Base-by-base conservation (phyloP, 35 echinoderm and acorn worm genomes). In the Anneissia japonica region DNA sequence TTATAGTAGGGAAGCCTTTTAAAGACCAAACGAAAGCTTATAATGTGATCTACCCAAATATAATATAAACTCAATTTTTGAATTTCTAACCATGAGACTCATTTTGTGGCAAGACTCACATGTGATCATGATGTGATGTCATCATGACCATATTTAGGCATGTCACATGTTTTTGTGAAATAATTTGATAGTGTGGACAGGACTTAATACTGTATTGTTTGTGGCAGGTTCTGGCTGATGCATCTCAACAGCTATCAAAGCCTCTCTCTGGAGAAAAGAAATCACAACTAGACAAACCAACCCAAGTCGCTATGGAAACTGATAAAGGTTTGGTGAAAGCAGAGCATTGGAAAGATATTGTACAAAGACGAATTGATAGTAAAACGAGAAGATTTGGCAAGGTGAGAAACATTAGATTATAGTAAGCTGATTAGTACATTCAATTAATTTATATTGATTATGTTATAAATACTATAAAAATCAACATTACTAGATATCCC, bases 321-420 rank as follows among this genome's bases (percentile, higher is more conserved):
- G 41, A 75, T 31, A 85, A 93, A 35, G 37, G 79, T 26, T 34
- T 78, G 17, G 51, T 35, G 35, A 86, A 82, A 23, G 75, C 79
- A 56, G 91, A 91, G 73, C 84, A 93, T 46, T 97, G 95, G 95
- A 88, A 85, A 77, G 91, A 93, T 11, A 91, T 97, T 80, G 95
- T 97, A 12, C 88, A 97, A 82, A 91, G 83, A 82, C 84, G 95
- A 79, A 91, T 97, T 43, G 91, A 97, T 23, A 97, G 91, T 76
- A 93, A 97, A 36, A 97, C 91, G 0, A 90, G 91, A 79, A 90
- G 91, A 82, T 97, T 97, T 86, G 85, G 77, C 35, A 90, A 90
- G 88, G 92, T 94, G 41, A 75, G 39, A 4, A 74, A n/a, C 19
- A n/a, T n/a, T n/a, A n/a, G n/a, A n/a, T n/a, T n/a, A n/a, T n/a